Conservation (phyloP, 1,140 invertebrate genomes). For the Orussus abietinus region DNA sequence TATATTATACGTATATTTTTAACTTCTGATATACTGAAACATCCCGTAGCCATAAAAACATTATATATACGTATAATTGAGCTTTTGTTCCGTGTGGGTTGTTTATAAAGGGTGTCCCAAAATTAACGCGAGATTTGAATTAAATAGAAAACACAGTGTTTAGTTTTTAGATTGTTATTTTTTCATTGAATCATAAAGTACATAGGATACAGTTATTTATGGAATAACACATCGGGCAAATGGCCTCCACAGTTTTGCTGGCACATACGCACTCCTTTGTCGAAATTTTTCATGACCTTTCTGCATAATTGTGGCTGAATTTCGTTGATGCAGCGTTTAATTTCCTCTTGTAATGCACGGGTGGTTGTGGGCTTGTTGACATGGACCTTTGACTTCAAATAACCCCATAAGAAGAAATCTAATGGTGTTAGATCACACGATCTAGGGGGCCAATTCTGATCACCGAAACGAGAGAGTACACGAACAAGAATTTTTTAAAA, state of each 20-base stretch:
- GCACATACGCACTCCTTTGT: slow-evolving; percentile 9
- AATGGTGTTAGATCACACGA: slow-evolving; percentile 24
- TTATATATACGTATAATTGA: too few species aligned
- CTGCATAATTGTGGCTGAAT: slow-evolving; percentile 24
- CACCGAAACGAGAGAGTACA: too few species aligned
- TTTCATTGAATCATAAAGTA: slow-evolving; percentile 3
- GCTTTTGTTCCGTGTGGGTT: too few species aligned
- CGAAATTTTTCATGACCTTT: slow-evolving; percentile 14
- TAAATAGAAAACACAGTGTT: slow-evolving; percentile 2
- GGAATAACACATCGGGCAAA: slow-evolving; percentile 2
- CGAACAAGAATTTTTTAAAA: too few species aligned
- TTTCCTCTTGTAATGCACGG: slow-evolving; percentile 21
- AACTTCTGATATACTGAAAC: too few species aligned
- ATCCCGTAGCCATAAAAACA: too few species aligned
- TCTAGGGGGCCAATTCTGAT: slow-evolving; percentile 23
- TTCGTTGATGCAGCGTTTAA: too few species aligned
- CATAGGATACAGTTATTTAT: neutral
- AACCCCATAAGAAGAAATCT: slow-evolving; percentile 17
- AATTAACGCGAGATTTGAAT: too few species aligned
- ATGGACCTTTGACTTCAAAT: slow-evolving; percentile 21
- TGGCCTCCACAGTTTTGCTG: slow-evolving; percentile 1
- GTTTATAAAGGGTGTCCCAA: too few species aligned
- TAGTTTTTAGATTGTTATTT: neutral
- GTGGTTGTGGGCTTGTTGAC: too few species aligned
- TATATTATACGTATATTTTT: too few species aligned